Base-by-base conservation (phyloP, 2,888 invertebrate genomes). In the Himalopsyche anomala region DNA sequence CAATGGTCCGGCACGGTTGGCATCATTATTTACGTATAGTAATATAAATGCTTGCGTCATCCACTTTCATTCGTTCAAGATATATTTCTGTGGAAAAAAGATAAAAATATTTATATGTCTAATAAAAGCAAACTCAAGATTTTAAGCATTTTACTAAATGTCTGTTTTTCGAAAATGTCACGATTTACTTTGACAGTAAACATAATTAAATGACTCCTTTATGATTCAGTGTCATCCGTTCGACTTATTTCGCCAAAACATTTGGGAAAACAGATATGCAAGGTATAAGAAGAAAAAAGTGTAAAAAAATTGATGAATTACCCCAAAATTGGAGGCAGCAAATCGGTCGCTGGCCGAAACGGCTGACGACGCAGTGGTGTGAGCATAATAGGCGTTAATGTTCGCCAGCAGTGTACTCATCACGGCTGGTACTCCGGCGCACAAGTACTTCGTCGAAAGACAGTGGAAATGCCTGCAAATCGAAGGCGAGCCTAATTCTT, bases 301-400 rank as follows among this genome's bases (percentile, higher is more conserved):
- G 6, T 62, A 4, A 15, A 1, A 19, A 19, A 19, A 2, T 62
- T 62, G 19, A 8, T 54, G 83, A 93, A 95, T 94, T 94, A 99
- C 99, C 91, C 99, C 99, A 93, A 99, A 99, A 93, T 99, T 99
- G 90, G 99, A 99, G 87, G 99, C 99, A 89, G 99, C 98, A 92
- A 99, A 99, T 90, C 99, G 95, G 92, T 99, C 99, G 89, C 99
- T 98, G 83, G 99, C 99, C 19, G 99, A 99, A 28, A 99, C 99
- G 79, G 99, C 99, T 17, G 98, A 97, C 45, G 98, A 98, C 11
- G 98, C 98, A 42, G 99, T 99, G 0, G 99, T 99, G 91, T 99
- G 98, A 90, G 99, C 98, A 93, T 99, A 99, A 93, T 99, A 99
- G 89, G 99, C 99, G 92, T 99, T 99, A 91, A 99, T 99, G 93